Conservation (phyloP, 2,113 vertebrate genomes). For the Ophthalmolycus amberensis region DNA sequence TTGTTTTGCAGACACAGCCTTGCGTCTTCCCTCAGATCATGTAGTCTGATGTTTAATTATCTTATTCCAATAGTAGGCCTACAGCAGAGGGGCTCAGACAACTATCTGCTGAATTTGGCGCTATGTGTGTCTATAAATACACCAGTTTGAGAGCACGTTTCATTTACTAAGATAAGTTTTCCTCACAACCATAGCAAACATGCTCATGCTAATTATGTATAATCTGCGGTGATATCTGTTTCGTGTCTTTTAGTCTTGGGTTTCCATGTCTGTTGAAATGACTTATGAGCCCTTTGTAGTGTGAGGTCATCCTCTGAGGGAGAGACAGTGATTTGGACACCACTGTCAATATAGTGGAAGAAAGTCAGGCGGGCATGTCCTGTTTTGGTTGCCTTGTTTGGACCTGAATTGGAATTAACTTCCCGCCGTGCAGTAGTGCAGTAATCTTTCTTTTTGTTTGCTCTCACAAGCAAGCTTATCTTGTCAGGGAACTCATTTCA, state of each 20-base stretch:
- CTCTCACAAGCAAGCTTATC: slow-evolving; percentile 32
- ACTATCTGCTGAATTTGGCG: slow-evolving; percentile 71
- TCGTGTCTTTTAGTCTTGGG: slow-evolving; percentile 43
- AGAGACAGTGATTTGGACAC: slow-evolving; percentile 48
- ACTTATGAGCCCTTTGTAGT: slow-evolving; percentile 50
- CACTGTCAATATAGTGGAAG: slow-evolving; percentile 46
- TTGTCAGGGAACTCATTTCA: slow-evolving; percentile 40
- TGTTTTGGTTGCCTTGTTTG: slow-evolving; percentile 74
- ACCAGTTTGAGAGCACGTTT: slow-evolving; percentile 55
- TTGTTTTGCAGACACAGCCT: slow-evolving; percentile 40
- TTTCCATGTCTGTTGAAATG: slow-evolving; percentile 60
- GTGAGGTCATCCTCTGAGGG: slow-evolving; percentile 56
- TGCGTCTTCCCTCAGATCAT: slow-evolving; percentile 44
- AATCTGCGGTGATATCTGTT: slow-evolving; percentile 66
- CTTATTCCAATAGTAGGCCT: slow-evolving; percentile 35
- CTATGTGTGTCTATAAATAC: slow-evolving; percentile 68
- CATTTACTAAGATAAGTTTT: slow-evolving; percentile 70
- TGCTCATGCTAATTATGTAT: slow-evolving; percentile 68
- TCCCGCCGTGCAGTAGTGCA: slow-evolving; percentile 31
- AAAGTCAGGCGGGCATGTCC: slow-evolving; percentile 52
- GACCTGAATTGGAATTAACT: slow-evolving; percentile 71
- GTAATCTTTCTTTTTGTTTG: slow-evolving; percentile 69
- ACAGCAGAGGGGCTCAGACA: slow-evolving; percentile 57
- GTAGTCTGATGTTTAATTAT: slow-evolving; percentile 54
- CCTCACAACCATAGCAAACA: slow-evolving; percentile 68